Base-by-base conservation (phyloP, 2,888 invertebrate genomes). In the Dasypolia templi region DNA sequence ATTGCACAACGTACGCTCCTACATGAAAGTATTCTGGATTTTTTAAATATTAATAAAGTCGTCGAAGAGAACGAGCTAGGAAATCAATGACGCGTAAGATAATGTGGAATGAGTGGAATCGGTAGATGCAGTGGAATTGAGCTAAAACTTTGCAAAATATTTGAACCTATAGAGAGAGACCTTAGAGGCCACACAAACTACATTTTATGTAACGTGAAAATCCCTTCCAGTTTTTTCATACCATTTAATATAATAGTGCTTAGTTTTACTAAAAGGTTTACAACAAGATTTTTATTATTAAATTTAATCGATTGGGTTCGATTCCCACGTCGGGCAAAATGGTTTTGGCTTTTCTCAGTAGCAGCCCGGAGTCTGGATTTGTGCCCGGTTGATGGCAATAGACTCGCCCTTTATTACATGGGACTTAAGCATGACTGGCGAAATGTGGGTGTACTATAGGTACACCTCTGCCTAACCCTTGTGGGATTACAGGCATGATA, bases 1-100 rank as follows among this genome's bases (percentile, higher is more conserved):
- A 56, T 71, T 72, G 7, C 64, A 61, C 32, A 76, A 65, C n/a
- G 77, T 56, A 19, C 77, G 90, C 12, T 91, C 91, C 92, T 92
- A 49, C 44, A 72, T 56, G 7, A 67, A 53, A 51, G 78, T 26
- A 68, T 2, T 44, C 14, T 49, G 19, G 2, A 22, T 32, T n/a
- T 42, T 77, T 11, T 12, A 1, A 42, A 32, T n/a, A 49, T n/a
- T 32, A 6, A 53, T n/a, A 32, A 49, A 51, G 2, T 26, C 9
- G 5, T 29, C 7, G n/a, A 44, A 53, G 11, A 44, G 9, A 51
- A 44, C 4, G 53, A 74, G 26, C 17, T 35, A 49, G 19, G 19
- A 49, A 29, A 26, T 26, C 14, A 46, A 46, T 14, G 26, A 17
- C 26, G 14, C 5, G 9, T 19, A 49, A 29, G 0, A 46, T 66